These are phyloP conservation scores for Benthosema pterotum DNA, from an alignment of 2,797 vertebrate species.

Conservation along the genomic window DNA sequence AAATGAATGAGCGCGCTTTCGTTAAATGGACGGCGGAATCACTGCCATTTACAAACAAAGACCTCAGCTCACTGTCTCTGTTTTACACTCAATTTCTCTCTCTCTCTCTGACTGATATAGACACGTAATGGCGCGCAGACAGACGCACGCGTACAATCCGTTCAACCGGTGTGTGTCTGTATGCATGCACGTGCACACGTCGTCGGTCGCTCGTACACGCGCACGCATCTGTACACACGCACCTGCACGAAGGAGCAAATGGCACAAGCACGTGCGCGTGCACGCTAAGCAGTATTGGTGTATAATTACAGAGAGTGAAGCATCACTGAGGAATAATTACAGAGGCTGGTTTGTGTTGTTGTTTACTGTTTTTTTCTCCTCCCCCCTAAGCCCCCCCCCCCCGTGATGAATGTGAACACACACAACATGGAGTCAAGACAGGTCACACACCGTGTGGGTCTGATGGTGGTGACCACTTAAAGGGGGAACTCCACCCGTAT, in stretches of 20 bases:
- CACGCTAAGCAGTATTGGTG: conserved; percentile 40
- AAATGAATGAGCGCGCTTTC: conserved; percentile 59
- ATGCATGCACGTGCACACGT: no score
- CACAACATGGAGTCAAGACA: conserved; percentile 68
- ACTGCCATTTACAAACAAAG: conserved; percentile 75
- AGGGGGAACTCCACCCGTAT: no score
- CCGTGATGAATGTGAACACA: conserved; percentile 79
- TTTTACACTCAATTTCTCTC: conserved; percentile 30
- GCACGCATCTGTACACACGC: not conserved
- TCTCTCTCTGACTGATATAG: conserved; percentile 32
- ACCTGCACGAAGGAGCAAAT: conserved; percentile 1
- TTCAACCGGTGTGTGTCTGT: no score
- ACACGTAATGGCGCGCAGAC: conserved; percentile 38
- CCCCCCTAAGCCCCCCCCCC: conserved; percentile 44
- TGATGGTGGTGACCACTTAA: conserved; percentile 35
- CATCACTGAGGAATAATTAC: conserved; percentile 81
- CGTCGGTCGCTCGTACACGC: no score
- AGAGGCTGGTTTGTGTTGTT: conserved; percentile 67
- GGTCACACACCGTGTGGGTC: conserved; percentile 59
- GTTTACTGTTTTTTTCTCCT: conserved; percentile 70
- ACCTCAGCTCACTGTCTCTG: conserved; percentile 68
- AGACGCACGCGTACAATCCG: no score
- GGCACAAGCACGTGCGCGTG: not conserved
- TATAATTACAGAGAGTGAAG: conserved; percentile 79
- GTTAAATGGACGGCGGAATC: conserved; percentile 67